Percentiles rank a stretch among this genome's conserved stretches.
Conservation (phyloP, 1,140 invertebrate genomes). For the Antheraea mylitta region DNA sequence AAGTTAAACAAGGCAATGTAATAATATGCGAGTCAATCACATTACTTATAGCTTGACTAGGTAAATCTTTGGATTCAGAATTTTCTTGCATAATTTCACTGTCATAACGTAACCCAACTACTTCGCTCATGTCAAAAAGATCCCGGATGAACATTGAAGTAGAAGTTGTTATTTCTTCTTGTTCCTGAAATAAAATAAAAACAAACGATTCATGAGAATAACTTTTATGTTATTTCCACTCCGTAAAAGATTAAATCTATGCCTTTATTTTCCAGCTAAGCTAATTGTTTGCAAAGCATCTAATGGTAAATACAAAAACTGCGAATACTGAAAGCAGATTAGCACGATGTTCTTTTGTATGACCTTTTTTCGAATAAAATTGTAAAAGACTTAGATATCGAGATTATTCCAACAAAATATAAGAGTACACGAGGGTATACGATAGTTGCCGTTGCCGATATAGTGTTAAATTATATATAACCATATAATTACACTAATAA, state of each 20-base stretch:
- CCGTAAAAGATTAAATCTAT: not conserved
- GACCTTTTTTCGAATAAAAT: too few species aligned
- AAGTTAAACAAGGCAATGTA: slow-evolving; percentile 30
- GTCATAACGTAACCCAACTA: slow-evolving; percentile 31
- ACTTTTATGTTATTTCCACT: not conserved
- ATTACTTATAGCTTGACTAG: slow-evolving; percentile 30
- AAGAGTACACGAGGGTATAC: too few species aligned
- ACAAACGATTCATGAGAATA: not conserved
- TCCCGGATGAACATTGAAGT: slow-evolving; percentile 59
- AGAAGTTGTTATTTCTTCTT: slow-evolving; percentile 37
- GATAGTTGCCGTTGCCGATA: too few species aligned
- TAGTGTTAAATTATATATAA: too few species aligned
- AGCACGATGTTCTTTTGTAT: too few species aligned
- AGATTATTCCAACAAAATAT: too few species aligned
- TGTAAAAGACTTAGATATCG: too few species aligned
- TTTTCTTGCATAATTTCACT: slow-evolving; percentile 21
- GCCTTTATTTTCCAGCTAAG: too few species aligned
- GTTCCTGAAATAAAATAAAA: slow-evolving; percentile 19
- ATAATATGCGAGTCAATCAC: slow-evolving; percentile 47
- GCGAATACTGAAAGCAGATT: too few species aligned
- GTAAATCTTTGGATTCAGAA: slow-evolving; percentile 25
- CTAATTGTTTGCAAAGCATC: too few species aligned
- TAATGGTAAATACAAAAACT: too few species aligned
- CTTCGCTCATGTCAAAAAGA: slow-evolving; percentile 62
- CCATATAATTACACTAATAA: too few species aligned